Evolutionary conservation across 2,888 invertebrate genomes (phyloP).

Genomic region (Mayetiola destructor): DNA sequence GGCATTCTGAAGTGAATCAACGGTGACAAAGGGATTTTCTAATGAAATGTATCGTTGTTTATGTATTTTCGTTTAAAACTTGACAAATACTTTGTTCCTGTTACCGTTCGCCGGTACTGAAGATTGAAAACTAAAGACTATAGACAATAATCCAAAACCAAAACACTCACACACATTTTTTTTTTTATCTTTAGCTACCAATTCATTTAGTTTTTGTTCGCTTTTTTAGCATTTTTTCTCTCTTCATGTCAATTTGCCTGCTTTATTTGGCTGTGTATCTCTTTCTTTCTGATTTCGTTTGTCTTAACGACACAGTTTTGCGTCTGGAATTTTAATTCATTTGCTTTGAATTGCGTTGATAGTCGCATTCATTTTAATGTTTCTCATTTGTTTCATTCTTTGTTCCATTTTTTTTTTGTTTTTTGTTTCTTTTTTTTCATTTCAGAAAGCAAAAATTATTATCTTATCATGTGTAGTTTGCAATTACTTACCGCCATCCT

Average conservation of each 20-base stretch:
- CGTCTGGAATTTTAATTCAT: conserved; percentile 10
- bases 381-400: background rate
- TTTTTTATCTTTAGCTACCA: conserved; percentile 11
- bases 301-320: background rate
- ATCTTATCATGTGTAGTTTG: conserved; percentile 6
- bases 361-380: background rate
- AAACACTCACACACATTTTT: too few relatives aligned
- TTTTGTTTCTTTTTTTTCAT: background rate
- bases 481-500: conserved; percentile 13
- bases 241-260: background rate
- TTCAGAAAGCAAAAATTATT: background rate
- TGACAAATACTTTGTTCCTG: too few relatives aligned
- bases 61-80: too few relatives aligned
- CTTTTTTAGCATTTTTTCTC: background rate
- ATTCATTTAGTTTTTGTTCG: background rate
- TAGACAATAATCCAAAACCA: too few relatives aligned
- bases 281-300: too few relatives aligned
- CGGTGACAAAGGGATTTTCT: too few relatives aligned
- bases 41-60: too few relatives aligned
- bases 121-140: too few relatives aligned
- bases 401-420: background rate
- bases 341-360: background rate
- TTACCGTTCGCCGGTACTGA: too few relatives aligned
- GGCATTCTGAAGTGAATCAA: too few relatives aligned
- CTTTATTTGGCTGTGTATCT: too few relatives aligned